Evolutionary conservation across 2,888 invertebrate genomes (phyloP), one percentile per base, ranked within the genome.

Genomic region (Neoitamus cyanurus): DNA sequence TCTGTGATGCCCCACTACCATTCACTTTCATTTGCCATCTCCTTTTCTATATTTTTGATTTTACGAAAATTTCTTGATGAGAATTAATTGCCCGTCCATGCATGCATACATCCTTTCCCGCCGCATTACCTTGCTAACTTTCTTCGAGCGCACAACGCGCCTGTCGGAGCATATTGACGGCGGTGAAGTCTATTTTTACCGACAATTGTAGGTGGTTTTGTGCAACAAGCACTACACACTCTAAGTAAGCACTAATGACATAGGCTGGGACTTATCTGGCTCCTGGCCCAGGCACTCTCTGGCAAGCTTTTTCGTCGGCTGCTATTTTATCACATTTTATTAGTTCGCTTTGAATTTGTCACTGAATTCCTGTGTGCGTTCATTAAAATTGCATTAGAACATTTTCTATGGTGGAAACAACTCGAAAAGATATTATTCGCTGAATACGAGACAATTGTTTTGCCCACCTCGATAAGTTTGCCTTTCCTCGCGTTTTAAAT

Each of bases 161-260:
- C 88, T 88, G 88, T 89, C 88, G 87, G 84, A 87, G 87, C 88
- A 87, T 13, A 37, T 69, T 82, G 82, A 69, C 88, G 88, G 88
- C 88, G 88, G 88, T 88, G 86, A 87, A 84, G 87, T 87, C 90
- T 91, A 91, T 90, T 90, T 90, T 89, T 91, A 90, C 86, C 88
- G 87, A 87, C 88, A 90, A 90, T 91, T 91, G 90, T 91, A 91
- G 90, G 90, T 91, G 90, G 90, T 36, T 83, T 83, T 73, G 82
- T 82, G 37, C 69, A 82, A 42, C 82, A 82, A 36, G 20, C 82
- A 42, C 36, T 69, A 83, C 85, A 70, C 84, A 84, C 82, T 85
- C 78, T 78, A 84, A 84, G 7, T 85, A 85, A 85, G 11, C 68
- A 75, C 68, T 83, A 73, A 69, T 69, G 36, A 68, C 84, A 69